A percentile compares a stretch with the other conserved stretches of the same genome.
phyloP scores from a whole-genome alignment of 37 sponge, comb jelly and placozoan genomes.

The Ianthella basta region DNA sequence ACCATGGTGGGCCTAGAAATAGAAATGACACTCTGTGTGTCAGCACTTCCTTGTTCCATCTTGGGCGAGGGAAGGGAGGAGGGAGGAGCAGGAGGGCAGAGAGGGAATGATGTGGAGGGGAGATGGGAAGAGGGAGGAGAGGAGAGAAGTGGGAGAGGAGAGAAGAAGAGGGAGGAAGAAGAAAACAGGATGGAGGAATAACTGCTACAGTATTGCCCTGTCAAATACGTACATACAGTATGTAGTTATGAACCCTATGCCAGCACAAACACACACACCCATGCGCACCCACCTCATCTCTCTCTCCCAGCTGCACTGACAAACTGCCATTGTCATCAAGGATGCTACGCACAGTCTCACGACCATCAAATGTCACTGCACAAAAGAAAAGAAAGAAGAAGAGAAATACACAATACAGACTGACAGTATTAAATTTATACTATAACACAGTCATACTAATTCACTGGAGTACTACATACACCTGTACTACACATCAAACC shows the following conservation, averaged over 20 bases:
- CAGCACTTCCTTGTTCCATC: conserved; percentile 27
- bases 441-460: too few species aligned
- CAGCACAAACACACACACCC: not conserved
- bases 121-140: conserved; percentile 2
- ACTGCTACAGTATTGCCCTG: too few species aligned
- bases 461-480: too few species aligned
- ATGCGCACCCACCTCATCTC: conserved; percentile 17
- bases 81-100: not conserved
- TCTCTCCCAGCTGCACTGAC: not conserved
- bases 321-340: not conserved
- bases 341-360: conserved; percentile 15
- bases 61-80: conserved; percentile 6
- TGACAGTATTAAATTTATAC: too few species aligned
- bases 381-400: too few species aligned
- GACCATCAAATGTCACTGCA: conserved; percentile 1
- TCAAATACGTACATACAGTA: too few species aligned
- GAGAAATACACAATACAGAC: too few species aligned
- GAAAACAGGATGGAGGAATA: too few species aligned
- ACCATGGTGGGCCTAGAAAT: conserved; percentile 35
- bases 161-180: too few species aligned
- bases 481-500: too few species aligned
- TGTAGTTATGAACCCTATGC: too few species aligned
- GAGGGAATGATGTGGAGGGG: not conserved
- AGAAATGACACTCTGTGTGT: conserved; percentile 30
- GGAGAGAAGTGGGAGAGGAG: too few species aligned